Conservation (phyloP, 2,888 invertebrate species). For the Gibbula magus region DNA sequence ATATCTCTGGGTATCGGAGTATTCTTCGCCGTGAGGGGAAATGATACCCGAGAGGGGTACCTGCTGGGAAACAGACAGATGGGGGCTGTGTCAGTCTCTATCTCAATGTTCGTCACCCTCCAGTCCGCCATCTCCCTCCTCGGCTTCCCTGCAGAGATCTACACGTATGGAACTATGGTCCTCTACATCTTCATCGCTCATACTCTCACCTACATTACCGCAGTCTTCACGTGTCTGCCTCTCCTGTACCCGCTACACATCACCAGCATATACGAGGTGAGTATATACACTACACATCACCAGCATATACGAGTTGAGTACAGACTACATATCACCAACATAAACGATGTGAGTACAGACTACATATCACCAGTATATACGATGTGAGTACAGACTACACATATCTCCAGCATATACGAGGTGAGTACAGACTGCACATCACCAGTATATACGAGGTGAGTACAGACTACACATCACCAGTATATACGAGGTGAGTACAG, state of each 20-base stretch:
- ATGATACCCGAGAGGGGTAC: conserved; percentile 8
- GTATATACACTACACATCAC: no score
- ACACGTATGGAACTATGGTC: conserved; percentile 13
- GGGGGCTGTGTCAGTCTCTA: conserved; percentile 13
- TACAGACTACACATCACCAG: no score
- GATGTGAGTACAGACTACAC: no score
- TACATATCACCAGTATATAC: no score
- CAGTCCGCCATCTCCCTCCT: conserved; percentile 1
- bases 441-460: no score
- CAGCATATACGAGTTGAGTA: no score
- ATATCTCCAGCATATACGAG: no score
- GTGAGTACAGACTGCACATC: no score
- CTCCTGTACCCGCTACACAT: conserved; percentile 24
- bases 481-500: no score
- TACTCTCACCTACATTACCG: neutral
- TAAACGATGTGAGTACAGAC: no score
- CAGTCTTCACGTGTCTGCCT: conserved; percentile 14
- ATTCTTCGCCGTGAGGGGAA: conserved; percentile 18
- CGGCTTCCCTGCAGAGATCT: conserved; percentile 21
- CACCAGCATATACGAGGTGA: conserved; percentile 29
- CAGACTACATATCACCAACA: no score
- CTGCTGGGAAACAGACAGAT: conserved; percentile 25
- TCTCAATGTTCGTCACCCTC: conserved; percentile 27
- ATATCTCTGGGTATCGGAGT: conserved; percentile 20
- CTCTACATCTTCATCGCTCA: conserved; percentile 3